Evolutionary conservation across 2,888 invertebrate species (phyloP).

Genomic region (Endotricha flammealis): DNA sequence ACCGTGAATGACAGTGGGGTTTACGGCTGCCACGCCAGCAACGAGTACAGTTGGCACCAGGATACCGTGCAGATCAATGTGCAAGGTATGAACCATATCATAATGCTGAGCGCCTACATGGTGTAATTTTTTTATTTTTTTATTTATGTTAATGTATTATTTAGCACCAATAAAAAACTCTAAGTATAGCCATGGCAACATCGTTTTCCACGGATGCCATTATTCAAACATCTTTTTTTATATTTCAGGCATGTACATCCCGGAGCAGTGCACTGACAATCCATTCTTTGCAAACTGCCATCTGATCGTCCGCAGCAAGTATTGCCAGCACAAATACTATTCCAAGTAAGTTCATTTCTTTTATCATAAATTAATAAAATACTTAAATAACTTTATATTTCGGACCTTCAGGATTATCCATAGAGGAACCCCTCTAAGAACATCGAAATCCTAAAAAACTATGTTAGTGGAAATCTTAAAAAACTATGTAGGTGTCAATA

Average conservation of each 20-base stretch:
- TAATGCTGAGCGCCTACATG: neutral
- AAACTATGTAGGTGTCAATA: too few relatives aligned
- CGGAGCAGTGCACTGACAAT: slow-evolving; percentile 91
- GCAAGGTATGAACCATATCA: slow-evolving; percentile 80
- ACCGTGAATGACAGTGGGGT: slow-evolving; percentile 84
- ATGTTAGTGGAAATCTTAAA: too few relatives aligned
- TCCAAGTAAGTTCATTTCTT: slow-evolving; percentile 75
- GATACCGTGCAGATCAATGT: slow-evolving; percentile 83
- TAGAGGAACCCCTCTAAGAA: too few relatives aligned
- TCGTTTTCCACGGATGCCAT: too few relatives aligned
- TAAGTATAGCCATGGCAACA: neutral
- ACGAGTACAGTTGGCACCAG: slow-evolving; percentile 82
- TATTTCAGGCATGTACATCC: slow-evolving; percentile 82
- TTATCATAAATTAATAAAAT: too few relatives aligned
- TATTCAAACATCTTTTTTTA: neutral
- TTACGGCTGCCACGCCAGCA: slow-evolving; percentile 91
- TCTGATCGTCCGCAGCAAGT: slow-evolving; percentile 89
- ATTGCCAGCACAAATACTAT: slow-evolving; percentile 94
- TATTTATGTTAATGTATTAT: too few relatives aligned
- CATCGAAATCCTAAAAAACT: too few relatives aligned
- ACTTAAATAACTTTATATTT: too few relatives aligned
- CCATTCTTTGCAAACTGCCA: slow-evolving; percentile 93
- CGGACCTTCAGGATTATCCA: too few relatives aligned
- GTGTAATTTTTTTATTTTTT: too few relatives aligned
- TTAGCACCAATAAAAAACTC: too few relatives aligned